Evolutionary conservation across 2,888 invertebrate species (phyloP).

Genomic region (Apamea monoglypha): DNA sequence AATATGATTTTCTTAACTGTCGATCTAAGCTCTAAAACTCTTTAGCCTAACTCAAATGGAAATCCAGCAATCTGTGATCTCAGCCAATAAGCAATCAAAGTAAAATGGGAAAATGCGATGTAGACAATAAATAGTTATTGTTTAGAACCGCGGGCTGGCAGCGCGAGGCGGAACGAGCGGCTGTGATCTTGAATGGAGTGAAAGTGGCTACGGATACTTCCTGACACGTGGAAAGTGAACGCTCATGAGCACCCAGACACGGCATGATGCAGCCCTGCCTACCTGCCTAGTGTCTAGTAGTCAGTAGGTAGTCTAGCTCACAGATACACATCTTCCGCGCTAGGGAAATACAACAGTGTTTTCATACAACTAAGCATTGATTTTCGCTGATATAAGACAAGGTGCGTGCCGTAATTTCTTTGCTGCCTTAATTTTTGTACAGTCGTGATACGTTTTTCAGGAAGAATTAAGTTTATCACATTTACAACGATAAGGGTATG

Average conservation of each 20-base stretch:
- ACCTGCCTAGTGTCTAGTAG: constrained; percentile 68
- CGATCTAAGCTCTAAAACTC: constrained; percentile 21
- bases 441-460: not conserved
- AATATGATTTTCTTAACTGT: constrained; percentile 28
- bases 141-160: constrained; percentile 69
- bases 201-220: constrained; percentile 87
- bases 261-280: constrained; percentile 65
- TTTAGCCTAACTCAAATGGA: constrained; percentile 43
- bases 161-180: constrained; percentile 80
- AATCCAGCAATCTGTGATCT: constrained; percentile 40
- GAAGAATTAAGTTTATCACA: not conserved
- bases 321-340: constrained; percentile 79
- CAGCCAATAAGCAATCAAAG: constrained; percentile 65
- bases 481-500: not conserved
- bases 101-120: constrained; percentile 61
- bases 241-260: constrained; percentile 75
- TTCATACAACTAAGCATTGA: constrained; percentile 1
- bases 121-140: constrained; percentile 79
- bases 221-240: constrained; percentile 87
- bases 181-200: constrained; percentile 88
- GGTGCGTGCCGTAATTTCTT: not conserved
- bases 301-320: constrained; percentile 60
- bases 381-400: not conserved
- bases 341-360: constrained; percentile 70
- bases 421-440: not conserved